These are phyloP conservation scores for Stenchaetothrips biformis DNA, from an alignment of 2,888 invertebrate genomes.

Conservation along the genomic window DNA sequence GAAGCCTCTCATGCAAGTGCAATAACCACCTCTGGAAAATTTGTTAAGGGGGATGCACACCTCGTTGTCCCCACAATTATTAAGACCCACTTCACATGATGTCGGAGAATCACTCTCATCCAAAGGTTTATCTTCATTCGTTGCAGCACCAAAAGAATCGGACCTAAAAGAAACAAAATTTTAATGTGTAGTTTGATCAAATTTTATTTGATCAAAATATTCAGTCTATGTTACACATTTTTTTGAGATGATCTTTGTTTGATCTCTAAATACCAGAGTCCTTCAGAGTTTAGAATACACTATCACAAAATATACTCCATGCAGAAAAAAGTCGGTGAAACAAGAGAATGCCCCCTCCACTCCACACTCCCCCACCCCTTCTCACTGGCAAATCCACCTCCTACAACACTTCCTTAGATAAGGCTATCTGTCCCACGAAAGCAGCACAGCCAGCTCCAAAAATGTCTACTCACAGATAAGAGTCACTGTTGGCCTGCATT, in stretches of 20 bases:
- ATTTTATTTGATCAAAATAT: slow-evolving; percentile 38
- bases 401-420: neutral
- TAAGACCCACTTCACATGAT: slow-evolving; percentile 57
- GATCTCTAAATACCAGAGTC: neutral
- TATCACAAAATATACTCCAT: neutral
- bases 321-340: neutral
- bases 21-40: slow-evolving; percentile 62
- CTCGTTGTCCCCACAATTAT: slow-evolving; percentile 63
- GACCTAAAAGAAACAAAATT: slow-evolving; percentile 38
- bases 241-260: slow-evolving; percentile 37
- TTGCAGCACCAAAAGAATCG: slow-evolving; percentile 39
- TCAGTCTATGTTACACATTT: slow-evolving; percentile 28
- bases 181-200: slow-evolving; percentile 27
- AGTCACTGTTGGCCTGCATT: neutral
- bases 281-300: neutral
- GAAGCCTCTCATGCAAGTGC: slow-evolving; percentile 65
- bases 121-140: slow-evolving; percentile 41
- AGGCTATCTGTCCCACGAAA: neutral
- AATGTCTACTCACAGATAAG: neutral
- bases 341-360: neutral
- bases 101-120: slow-evolving; percentile 48
- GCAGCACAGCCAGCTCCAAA: neutral
- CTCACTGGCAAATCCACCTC: neutral
- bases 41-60: slow-evolving; percentile 57
- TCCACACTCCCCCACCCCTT: neutral